Evolutionary conservation across 2,113 vertebrate genomes (phyloP), one percentile per base, ranked within the genome.

Genomic region (Benitochromis conjunctus): DNA sequence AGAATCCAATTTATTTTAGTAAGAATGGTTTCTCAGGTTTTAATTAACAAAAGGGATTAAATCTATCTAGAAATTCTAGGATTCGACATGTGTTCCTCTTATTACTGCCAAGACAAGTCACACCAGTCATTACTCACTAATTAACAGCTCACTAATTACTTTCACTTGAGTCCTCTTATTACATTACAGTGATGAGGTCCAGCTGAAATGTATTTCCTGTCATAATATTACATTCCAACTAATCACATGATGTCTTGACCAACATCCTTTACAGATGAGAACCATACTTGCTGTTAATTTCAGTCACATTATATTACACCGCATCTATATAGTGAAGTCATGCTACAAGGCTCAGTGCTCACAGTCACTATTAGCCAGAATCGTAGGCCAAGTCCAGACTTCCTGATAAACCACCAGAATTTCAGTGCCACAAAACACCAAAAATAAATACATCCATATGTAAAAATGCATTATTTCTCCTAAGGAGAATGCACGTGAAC

Each of bases 231-330:
- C 7, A 77, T 55, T 56, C 5, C 41, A 74, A 43, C 13, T 53
- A 58, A 5, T n/a, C 21, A 56, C 21, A 36, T 60, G n/a, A 12
- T 36, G 55, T 62, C 21, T 31, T 1, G 1, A 79, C 2, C 29
- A 54, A 57, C 29, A 53, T 53, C 7, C 12, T 14, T 58, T 14
- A 55, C 3, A 46, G 12, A 55, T 54, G 21, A 62, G 34, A 34
- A 57, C 36, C 34, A 9, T 83, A 77, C 81, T 86, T 89, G 85
- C 90, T 92, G 90, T 90, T 90, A 78, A 90, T 86, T 87, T 46
- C 8, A 16, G 55, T 24, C 18, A 54, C 9, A 58, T 48, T 34
- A 82, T 36, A 77, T 62, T 60, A 53, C 10, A 76, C 18, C 34
- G 26, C 18, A 34, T 29, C 5, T 29, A 11, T 62, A 11, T 53